Evolutionary conservation across 2,888 invertebrate species (phyloP).

Genomic region (Cephus pygmeus): DNA sequence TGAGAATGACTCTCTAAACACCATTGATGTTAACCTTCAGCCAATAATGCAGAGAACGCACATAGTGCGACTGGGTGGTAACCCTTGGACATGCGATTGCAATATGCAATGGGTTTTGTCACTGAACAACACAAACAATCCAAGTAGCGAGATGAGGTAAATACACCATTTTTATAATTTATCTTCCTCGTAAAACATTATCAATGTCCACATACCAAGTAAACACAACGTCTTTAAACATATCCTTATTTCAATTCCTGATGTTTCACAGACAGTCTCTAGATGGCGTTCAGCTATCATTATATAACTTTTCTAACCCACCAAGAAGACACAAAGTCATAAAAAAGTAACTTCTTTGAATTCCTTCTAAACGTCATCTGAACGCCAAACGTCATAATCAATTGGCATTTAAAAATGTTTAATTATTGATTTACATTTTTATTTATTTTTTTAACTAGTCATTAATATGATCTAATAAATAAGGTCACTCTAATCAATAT

Average conservation of each 20-base stretch:
- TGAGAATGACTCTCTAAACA: slow-evolving; percentile 66
- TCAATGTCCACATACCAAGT: slow-evolving; percentile 7
- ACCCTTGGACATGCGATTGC: slow-evolving; percentile 76
- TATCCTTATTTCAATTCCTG: slow-evolving; percentile 1
- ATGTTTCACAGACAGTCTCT: neutral
- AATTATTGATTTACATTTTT: neutral
- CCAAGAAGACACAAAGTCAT: neutral
- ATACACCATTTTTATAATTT: slow-evolving; percentile 17
- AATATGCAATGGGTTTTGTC: slow-evolving; percentile 68
- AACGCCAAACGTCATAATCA: neutral
- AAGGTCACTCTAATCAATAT: neutral
- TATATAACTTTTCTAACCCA: neutral
- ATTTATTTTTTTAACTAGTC: neutral
- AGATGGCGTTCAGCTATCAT: neutral
- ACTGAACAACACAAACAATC: slow-evolving; percentile 64
- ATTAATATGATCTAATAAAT: neutral
- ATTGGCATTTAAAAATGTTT: neutral
- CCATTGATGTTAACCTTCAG: slow-evolving; percentile 62
- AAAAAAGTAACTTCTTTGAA: neutral
- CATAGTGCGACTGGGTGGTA: slow-evolving; percentile 70
- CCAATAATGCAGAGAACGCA: slow-evolving; percentile 67
- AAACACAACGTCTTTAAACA: neutral
- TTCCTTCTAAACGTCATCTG: neutral
- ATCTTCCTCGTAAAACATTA: neutral
- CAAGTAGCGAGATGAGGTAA: slow-evolving; percentile 68